A percentile compares a stretch with the other conserved stretches of the same genome.
Evolutionary conservation across 1,140 invertebrate species (phyloP).

Genomic region (Atta cephalotes): DNA sequence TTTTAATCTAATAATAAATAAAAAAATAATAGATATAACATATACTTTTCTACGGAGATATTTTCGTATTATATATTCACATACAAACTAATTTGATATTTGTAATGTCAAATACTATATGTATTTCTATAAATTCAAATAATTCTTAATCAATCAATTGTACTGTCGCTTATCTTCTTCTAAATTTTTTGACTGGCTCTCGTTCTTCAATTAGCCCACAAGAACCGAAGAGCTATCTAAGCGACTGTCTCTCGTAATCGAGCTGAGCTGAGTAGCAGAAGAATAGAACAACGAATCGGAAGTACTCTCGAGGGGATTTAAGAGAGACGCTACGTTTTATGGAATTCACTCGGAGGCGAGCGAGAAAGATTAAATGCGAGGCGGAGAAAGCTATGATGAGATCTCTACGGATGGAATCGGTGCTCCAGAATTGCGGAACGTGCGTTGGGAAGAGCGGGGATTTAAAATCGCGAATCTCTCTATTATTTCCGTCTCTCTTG

Average conservation of each 20-base stretch:
- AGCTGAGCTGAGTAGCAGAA: slow-evolving; percentile 66
- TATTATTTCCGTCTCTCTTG: slow-evolving; percentile 27
- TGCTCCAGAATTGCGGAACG: slow-evolving; percentile 59
- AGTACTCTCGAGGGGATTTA: slow-evolving; percentile 54
- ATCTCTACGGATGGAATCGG: slow-evolving; percentile 23
- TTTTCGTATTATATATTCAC: too few species aligned
- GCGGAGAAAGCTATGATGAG: slow-evolving; percentile 1
- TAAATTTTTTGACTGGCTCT: slow-evolving; percentile 53
- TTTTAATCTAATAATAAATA: too few species aligned
- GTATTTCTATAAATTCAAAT: slow-evolving; percentile 60
- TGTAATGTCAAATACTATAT: slow-evolving; percentile 6
- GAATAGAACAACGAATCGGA: slow-evolving; percentile 64
- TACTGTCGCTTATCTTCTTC: slow-evolving; percentile 15
- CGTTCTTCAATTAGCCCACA: slow-evolving; percentile 64
- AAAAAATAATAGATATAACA: too few species aligned
- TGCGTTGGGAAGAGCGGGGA: background rate
- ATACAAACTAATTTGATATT: background rate
- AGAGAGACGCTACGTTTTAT: slow-evolving; percentile 62
- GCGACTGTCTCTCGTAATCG: slow-evolving; percentile 53
- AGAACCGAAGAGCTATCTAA: slow-evolving; percentile 45
- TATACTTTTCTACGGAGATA: too few species aligned
- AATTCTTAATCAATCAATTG: slow-evolving; percentile 18
- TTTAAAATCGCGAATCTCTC: slow-evolving; percentile 63
- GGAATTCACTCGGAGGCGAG: slow-evolving; percentile 65
- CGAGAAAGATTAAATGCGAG: slow-evolving; percentile 68